Percentiles rank a stretch among this genome's conserved stretches.
These are phyloP conservation scores for Drosophila orena DNA, from an alignment of 1,140 invertebrate species.

Conservation along the genomic window DNA sequence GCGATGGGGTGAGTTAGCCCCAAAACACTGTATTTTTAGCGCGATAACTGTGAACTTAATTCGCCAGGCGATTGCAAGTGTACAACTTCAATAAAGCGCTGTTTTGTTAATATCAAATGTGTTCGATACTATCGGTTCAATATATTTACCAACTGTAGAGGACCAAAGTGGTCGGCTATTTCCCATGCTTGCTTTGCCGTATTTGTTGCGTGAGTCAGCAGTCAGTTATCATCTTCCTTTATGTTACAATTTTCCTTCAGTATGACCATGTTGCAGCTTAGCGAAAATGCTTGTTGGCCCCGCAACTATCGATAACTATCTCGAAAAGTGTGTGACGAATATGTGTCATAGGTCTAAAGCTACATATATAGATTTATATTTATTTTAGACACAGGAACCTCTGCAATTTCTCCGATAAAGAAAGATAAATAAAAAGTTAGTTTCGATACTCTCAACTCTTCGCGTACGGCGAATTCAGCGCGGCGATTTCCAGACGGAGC, in stretches of 20 bases:
- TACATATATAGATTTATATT: too few species aligned
- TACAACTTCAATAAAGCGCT: conserved; percentile 51
- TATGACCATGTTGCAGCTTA: background rate
- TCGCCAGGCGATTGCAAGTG: conserved; percentile 18
- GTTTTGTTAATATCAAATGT: conserved; percentile 54
- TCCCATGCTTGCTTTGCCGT: background rate
- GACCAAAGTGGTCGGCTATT: background rate
- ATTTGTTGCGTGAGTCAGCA: background rate
- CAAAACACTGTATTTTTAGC: conserved; percentile 22
- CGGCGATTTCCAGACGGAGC: conserved; percentile 31
- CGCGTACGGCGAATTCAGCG: background rate
- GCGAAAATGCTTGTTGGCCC: background rate
- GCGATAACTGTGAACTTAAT: conserved; percentile 34
- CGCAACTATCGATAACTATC: background rate
- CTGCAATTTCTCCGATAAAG: too few species aligned
- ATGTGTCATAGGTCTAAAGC: too few species aligned
- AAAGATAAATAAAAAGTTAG: background rate
- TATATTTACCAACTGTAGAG: conserved; percentile 7
- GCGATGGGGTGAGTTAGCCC: background rate
- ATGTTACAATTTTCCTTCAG: background rate
- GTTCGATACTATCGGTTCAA: background rate
- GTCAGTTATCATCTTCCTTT: background rate
- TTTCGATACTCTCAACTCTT: background rate
- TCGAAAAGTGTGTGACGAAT: too few species aligned
- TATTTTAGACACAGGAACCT: too few species aligned